A percentile compares a stretch with the other conserved stretches of the same genome.
These are phyloP conservation scores for Alviniconcha strummeri DNA, from an alignment of 2,888 invertebrate species.

Conservation along the genomic window DNA sequence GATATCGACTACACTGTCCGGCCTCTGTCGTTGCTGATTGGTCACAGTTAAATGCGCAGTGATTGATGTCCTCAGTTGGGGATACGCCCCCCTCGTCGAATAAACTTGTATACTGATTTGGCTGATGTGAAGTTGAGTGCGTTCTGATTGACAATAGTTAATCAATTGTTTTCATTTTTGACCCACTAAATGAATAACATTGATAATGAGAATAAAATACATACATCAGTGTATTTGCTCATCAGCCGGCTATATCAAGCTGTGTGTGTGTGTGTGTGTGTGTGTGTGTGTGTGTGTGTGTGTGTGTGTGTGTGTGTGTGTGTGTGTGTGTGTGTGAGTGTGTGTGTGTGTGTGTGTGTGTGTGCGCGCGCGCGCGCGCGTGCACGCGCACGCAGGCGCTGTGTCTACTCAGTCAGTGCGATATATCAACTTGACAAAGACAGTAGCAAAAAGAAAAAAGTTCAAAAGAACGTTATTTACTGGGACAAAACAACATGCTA, in stretches of 20 bases:
- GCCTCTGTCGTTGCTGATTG: no score
- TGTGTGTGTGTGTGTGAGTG: background rate
- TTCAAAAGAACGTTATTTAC: no score
- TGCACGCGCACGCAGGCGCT: background rate
- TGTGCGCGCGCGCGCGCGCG: background rate
- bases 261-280: constrained; percentile 7
- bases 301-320: background rate
- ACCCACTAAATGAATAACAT: background rate
- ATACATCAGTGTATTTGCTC: background rate
- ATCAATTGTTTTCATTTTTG: background rate
- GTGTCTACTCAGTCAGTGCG: no score
- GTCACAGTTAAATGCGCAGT: background rate
- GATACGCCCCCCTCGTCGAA: background rate
- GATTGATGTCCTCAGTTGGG: background rate
- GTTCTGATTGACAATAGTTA: background rate
- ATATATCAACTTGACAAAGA: no score
- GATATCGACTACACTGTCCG: background rate
- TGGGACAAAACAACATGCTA: no score
- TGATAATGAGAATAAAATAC: background rate
- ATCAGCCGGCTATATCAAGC: background rate
- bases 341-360: background rate
- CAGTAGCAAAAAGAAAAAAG: no score
- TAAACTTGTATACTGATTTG: background rate
- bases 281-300: constrained; percentile 11
- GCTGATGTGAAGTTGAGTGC: background rate